Conservation (phyloP, 1,140 invertebrate species). For the Neelides sp. region DNA sequence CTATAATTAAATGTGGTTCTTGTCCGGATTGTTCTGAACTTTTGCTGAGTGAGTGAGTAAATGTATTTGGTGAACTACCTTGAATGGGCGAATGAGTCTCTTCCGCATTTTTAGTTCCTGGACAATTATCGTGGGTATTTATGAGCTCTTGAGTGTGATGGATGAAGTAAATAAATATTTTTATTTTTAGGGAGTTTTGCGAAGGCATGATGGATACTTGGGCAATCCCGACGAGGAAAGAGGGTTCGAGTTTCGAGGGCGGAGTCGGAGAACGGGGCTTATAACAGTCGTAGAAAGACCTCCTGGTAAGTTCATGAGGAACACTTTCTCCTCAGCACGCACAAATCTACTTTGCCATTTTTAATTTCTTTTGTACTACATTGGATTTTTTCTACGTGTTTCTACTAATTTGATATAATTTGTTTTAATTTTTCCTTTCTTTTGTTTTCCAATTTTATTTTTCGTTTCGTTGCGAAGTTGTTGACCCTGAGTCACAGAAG, state of each 20-base stretch:
- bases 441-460: constrained; percentile 30
- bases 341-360: constrained; percentile 16
- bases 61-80: no score
- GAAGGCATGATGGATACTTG: constrained; percentile 48
- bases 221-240: constrained; percentile 32
- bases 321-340: constrained; percentile 1
- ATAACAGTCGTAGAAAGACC: constrained; percentile 63
- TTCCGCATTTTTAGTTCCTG: no score
- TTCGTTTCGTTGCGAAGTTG: constrained; percentile 13
- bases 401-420: constrained; percentile 20
- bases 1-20: no score
- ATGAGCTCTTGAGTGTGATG: no score
- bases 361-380: constrained; percentile 8
- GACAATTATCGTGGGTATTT: no score
- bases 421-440: constrained; percentile 16
- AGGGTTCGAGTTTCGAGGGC: constrained; percentile 34
- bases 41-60: no score
- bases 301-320: constrained; percentile 51
- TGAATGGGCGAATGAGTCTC: no score
- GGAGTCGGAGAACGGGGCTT: constrained; percentile 34
- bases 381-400: constrained; percentile 9
- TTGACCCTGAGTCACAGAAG: constrained; percentile 30
- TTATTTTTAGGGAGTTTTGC: constrained; percentile 24
- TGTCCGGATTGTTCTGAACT: no score
- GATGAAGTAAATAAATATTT: no score